Conservation (phyloP, 2,888 invertebrate genomes). For the Ormyrus labotus region DNA sequence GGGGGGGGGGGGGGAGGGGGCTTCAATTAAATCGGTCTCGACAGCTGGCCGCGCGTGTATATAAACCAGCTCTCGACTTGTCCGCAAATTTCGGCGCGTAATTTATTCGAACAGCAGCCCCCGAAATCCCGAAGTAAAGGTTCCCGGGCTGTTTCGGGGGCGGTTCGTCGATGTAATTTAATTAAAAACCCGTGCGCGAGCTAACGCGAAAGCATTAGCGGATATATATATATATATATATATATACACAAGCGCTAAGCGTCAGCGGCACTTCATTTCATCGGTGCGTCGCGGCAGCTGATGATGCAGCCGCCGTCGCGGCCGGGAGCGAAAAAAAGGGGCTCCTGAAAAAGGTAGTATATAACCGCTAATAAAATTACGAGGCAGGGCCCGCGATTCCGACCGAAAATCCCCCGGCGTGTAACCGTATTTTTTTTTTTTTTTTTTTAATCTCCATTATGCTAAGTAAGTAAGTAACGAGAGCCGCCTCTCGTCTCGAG, state of each 20-base stretch:
- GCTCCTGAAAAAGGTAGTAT: background rate
- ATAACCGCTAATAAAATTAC: constrained; percentile 47
- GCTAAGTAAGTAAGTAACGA: constrained; percentile 54
- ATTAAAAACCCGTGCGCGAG: constrained; percentile 26
- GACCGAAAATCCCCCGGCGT: constrained; percentile 27
- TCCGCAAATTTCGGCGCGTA: constrained; percentile 9
- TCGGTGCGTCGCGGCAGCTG: constrained; percentile 17
- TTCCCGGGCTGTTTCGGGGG: background rate
- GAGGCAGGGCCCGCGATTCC: constrained; percentile 33
- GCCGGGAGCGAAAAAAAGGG: background rate
- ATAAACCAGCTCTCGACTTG: background rate
- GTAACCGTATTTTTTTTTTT: constrained; percentile 10
- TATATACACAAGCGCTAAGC: background rate
- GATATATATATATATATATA: background rate
- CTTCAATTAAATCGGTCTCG: too few relatives aligned
- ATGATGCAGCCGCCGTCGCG: background rate
- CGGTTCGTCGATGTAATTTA: constrained; percentile 33
- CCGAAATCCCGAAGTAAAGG: constrained; percentile 10
- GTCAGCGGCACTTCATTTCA: constrained; percentile 13
- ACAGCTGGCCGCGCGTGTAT: too few relatives aligned
- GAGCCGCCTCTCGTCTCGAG: constrained; percentile 8
- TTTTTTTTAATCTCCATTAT: constrained; percentile 55
- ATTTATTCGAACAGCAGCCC: constrained; percentile 20
- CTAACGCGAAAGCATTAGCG: background rate
- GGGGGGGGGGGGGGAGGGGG: too few relatives aligned